These are phyloP conservation scores for Platalea minor DNA, from an alignment of 2,797 vertebrate genomes.

Conservation along the genomic window DNA sequence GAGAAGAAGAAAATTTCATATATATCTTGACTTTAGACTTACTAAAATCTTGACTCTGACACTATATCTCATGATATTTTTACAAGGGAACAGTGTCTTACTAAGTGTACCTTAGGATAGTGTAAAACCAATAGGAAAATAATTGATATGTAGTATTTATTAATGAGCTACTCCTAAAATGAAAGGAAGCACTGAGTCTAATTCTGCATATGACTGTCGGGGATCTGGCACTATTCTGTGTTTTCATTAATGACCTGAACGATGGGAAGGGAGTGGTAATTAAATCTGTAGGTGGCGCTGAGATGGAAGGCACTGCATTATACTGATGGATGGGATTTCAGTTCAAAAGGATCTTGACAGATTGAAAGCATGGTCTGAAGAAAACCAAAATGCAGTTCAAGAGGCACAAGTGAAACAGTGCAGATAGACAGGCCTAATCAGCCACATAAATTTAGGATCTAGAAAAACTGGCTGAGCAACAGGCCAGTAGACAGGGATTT, in stretches of 20 bases:
- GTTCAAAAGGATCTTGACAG: conserved; percentile 4
- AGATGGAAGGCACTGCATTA: not conserved
- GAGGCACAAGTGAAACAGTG: not conserved
- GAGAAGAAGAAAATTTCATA: not conserved
- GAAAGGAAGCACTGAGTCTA: not conserved
- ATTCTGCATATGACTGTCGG: not conserved
- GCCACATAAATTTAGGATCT: conserved; percentile 7
- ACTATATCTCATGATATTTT: not conserved
- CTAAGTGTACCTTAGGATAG: not conserved
- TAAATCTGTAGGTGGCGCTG: not conserved
- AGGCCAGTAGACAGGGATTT: conserved; percentile 34
- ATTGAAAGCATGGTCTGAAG: not conserved
- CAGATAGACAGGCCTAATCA: conserved; percentile 26
- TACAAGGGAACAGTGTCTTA: not conserved
- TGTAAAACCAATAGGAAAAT: not conserved
- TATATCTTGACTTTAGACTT: not conserved
- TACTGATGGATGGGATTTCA: not conserved
- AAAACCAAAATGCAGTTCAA: conserved; percentile 12
- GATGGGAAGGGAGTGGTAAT: not conserved
- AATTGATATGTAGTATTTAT: not conserved
- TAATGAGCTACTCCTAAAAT: not conserved
- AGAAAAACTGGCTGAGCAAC: conserved; percentile 27
- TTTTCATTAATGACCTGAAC: not conserved
- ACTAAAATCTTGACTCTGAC: not conserved
- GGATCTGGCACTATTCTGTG: not conserved